Evolutionary conservation across 2,888 invertebrate genomes (phyloP), one percentile per base, ranked within the genome.

Genomic region (Aleiodes alternator): DNA sequence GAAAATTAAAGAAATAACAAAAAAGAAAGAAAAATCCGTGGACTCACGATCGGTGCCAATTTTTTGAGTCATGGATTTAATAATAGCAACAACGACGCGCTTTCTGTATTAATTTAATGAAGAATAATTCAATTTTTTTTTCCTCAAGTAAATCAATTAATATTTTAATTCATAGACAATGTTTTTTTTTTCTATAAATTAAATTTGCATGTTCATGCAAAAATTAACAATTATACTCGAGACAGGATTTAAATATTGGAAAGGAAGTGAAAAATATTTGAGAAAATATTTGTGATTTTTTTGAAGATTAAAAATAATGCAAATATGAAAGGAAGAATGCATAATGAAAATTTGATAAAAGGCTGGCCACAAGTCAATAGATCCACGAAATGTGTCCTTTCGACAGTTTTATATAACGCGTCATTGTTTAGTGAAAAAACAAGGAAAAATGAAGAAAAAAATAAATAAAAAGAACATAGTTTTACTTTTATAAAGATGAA

Each of bases 401-500:
- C 77, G 79, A 79, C 81, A 80, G 79, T 87, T 87, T 87, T 87
- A 76, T 87, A 43, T 85, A 83, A 85, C 80, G 80, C 79, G 82
- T 83, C 82, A 43, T 84, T 83, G 81, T 85, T 86, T 84, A 82
- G 84, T 81, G n/a, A 57, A 56, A 69, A 43, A 61, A 34, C 38
- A 34, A 3, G 34, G 31, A 31, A n/a, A 59, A 61, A 80, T 78
- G 72, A 80, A 80, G 77, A 73, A 76, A 23, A 57, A 64, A 69
- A 43, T 72, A 16, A 9, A 69, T 23, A 23, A 61, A 38, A 34
- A 48, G 34, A 64, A 80, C 83, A 85, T 87, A 86, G 83, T 83
- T 83, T 85, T 85, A 86, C 83, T 85, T 86, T 86, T 87, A 85
- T 87, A 85, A 83, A 84, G 80, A 80, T 78, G 72, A 80, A 78